Percentiles rank a stretch among this genome's conserved stretches.
These are phyloP conservation scores for Oreochromis grahami DNA, from an alignment of 2,797 vertebrate genomes.

Conservation along the genomic window DNA sequence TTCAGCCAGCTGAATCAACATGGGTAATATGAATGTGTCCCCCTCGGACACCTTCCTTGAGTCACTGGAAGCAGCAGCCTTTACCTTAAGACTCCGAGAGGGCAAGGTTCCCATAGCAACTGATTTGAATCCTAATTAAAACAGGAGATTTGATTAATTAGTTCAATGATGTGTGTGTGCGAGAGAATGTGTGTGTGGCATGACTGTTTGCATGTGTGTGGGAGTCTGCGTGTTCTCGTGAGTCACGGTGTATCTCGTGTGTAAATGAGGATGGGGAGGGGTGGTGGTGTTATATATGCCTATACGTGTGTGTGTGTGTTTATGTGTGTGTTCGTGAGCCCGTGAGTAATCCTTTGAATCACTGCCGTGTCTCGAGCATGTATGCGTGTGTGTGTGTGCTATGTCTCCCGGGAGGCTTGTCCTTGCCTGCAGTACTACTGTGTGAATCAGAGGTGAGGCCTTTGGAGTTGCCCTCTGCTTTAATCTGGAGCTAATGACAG, in stretches of 20 bases:
- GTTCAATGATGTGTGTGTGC: conserved; percentile 17
- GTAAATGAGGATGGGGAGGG: conserved; percentile 33
- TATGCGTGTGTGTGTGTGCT: conserved; percentile 21
- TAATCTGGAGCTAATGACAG: conserved; percentile 71
- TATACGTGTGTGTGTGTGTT: not conserved
- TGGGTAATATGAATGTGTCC: conserved; percentile 50
- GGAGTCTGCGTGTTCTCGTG: conserved; percentile 41
- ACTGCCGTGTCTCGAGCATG: conserved; percentile 30
- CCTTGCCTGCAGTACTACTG: conserved; percentile 66
- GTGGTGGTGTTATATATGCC: conserved; percentile 26
- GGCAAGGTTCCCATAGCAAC: conserved; percentile 75
- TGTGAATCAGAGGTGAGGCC: conserved; percentile 73
- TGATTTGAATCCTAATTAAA: conserved; percentile 78
- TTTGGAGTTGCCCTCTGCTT: conserved; percentile 68
- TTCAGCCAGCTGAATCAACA: conserved; percentile 56
- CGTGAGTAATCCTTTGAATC: conserved; percentile 61
- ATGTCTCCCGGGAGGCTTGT: conserved; percentile 59
- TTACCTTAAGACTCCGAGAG: conserved; percentile 65
- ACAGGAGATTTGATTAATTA: conserved; percentile 76
- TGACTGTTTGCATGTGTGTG: conserved; percentile 22
- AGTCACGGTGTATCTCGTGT: conserved; percentile 48
- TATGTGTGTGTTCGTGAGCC: conserved; percentile 34
- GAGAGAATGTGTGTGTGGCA: conserved; percentile 3
- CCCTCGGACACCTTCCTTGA: conserved; percentile 42
- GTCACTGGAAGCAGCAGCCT: conserved; percentile 30